A percentile compares a stretch with the other conserved stretches of the same genome.
Evolutionary conservation across 2,888 invertebrate species (phyloP).

Genomic region (Osedax frankpressi): DNA sequence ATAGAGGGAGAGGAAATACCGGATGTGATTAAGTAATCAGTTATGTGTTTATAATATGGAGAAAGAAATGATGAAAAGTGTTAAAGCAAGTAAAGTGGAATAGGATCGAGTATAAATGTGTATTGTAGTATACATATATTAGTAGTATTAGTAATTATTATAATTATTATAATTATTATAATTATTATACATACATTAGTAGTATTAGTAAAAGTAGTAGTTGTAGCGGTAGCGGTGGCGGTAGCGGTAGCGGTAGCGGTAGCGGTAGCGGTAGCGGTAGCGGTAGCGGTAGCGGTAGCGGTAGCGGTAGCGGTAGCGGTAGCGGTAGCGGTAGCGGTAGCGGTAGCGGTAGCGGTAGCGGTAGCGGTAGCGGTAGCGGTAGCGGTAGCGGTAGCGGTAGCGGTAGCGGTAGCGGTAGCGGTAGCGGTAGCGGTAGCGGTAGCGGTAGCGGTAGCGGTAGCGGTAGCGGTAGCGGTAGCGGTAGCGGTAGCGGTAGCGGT

Average conservation of each 20-base stretch:
- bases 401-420: not conserved
- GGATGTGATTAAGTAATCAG: too few species aligned
- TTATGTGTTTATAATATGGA: too few species aligned
- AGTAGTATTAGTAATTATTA: too few species aligned
- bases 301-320: not conserved
- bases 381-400: not conserved
- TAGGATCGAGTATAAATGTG: too few species aligned
- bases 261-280: not conserved
- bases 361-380: not conserved
- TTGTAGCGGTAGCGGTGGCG: not conserved
- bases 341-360: not conserved
- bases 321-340: not conserved
- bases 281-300: not conserved
- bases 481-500: not conserved
- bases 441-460: not conserved
- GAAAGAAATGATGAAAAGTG: too few species aligned
- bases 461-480: not conserved
- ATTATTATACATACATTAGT: too few species aligned
- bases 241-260: not conserved
- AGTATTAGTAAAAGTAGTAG: not conserved
- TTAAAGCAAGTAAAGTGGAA: too few species aligned
- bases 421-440: not conserved
- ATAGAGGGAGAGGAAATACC: too few species aligned
- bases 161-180: too few species aligned
- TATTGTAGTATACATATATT: too few species aligned